A percentile compares a stretch with the other conserved stretches of the same genome.
These are phyloP conservation scores for Danaus chrysippus DNA, from an alignment of 2,888 invertebrate genomes.

Conservation along the genomic window DNA sequence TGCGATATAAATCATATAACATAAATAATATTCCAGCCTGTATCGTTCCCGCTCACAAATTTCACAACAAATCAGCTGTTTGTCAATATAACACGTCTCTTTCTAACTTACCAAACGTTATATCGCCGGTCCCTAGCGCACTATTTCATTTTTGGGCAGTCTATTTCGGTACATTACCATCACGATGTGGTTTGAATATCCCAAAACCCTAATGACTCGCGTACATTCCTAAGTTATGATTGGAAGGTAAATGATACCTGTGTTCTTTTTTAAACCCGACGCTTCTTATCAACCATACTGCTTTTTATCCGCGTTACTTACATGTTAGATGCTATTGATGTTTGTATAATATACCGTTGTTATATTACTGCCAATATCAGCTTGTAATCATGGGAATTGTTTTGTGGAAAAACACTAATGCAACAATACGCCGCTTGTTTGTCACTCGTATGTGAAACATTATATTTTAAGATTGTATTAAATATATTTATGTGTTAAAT, in stretches of 20 bases:
- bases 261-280: conserved; percentile 8
- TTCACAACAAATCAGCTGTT: conserved; percentile 68
- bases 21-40: conserved; percentile 12
- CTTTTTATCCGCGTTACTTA: background rate
- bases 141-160: conserved; percentile 74
- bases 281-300: background rate
- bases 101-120: conserved; percentile 47
- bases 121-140: conserved; percentile 59
- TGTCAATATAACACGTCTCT: conserved; percentile 67
- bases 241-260: conserved; percentile 49
- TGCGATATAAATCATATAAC: conserved; percentile 7
- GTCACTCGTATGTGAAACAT: too few species aligned
- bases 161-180: conserved; percentile 78
- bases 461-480: too few species aligned
- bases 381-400: too few species aligned
- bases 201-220: conserved; percentile 58
- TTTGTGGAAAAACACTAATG: too few species aligned
- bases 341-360: too few species aligned
- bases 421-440: too few species aligned
- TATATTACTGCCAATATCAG: too few species aligned
- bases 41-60: conserved; percentile 27
- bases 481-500: too few species aligned
- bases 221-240: conserved; percentile 47
- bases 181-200: conserved; percentile 70
- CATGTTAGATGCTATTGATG: too few species aligned